Evolutionary conservation across 1,140 invertebrate genomes (phyloP), one percentile per base, ranked within the genome.

Genomic region (Amyelois transitella): DNA sequence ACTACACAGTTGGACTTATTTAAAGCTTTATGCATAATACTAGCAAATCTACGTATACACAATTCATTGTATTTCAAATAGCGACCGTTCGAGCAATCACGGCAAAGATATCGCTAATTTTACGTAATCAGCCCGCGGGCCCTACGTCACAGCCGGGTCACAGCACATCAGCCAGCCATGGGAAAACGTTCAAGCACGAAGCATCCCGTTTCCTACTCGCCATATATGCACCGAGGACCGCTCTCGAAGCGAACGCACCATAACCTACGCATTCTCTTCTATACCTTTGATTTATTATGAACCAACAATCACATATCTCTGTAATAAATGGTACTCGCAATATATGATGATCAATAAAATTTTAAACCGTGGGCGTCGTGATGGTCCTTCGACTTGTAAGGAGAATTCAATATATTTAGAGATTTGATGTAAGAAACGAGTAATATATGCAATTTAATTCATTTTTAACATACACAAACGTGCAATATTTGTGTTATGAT

Each of bases 131-230:
- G n/a, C 66, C 55, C 56, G 51, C 5, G 8, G 14, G 47, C 52
- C 54, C 62, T 72, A 72, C 51, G 73, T 72, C 67, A n/a, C n/a
- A 72, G 62, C 57, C 67, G 67, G 58, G 58, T 57, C 58, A 69
- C 67, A 75, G 79, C 81, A 72, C 67, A 77, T 80, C 74, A 72
- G 56, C 66, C 64, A 69, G 64, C 71, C 70, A 83, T 85, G 81
- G 80, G 81, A 87, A 86, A 81, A 73, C 66, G 53, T 66, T 71
- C 58, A 51, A 53, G 20, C 50, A 58, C 64, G 56, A 70, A 62
- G 62, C 60, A 48, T 61, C 55, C 51, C 58, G 65, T 65, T 84
- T 81, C 80, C 72, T 83, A 58, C 64, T 82, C 62, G 70, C 80
- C 80, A 69, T 85, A 79, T 80, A 81, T 64, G 81, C 63, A 62